Evolutionary conservation across 2,113 vertebrate genomes (phyloP).

Genomic region (Lasiurus borealis): DNA sequence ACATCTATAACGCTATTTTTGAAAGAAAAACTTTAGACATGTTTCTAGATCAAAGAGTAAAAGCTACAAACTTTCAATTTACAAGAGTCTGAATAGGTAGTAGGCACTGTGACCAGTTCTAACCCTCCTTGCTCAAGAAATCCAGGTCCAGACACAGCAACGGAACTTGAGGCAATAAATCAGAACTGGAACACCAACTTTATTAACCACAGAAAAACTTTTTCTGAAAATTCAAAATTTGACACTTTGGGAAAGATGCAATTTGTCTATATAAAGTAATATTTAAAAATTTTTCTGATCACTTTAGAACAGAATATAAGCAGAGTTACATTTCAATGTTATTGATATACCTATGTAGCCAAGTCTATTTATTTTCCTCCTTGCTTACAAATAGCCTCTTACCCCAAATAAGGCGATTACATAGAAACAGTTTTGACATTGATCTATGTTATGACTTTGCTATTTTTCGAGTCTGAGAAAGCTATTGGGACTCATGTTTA

Average conservation of each 20-base stretch:
- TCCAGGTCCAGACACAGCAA: not conserved
- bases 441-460: not conserved
- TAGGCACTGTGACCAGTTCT: not conserved
- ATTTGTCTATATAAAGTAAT: constrained; percentile 31
- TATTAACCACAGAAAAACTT: not conserved
- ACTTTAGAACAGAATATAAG: constrained; percentile 15
- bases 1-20: not conserved
- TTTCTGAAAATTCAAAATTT: constrained; percentile 35
- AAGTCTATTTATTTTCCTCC: constrained; percentile 11
- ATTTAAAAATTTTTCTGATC: not conserved
- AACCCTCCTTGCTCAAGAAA: not conserved
- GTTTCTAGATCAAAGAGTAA: not conserved
- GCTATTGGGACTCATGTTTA: not conserved
- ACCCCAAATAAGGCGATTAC: not conserved
- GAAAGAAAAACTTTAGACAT: not conserved
- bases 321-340: not conserved
- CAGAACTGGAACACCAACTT: not conserved
- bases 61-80: not conserved
- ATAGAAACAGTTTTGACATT: not conserved
- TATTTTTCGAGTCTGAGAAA: constrained; percentile 6
- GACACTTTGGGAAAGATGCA: not conserved
- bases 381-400: not conserved
- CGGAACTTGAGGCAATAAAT: not conserved
- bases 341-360: not conserved
- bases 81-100: too few species aligned